A percentile compares a stretch with the other conserved stretches of the same genome.
These are phyloP conservation scores for Neoniphon sammara DNA, from an alignment of 2,797 vertebrate genomes.

Conservation along the genomic window DNA sequence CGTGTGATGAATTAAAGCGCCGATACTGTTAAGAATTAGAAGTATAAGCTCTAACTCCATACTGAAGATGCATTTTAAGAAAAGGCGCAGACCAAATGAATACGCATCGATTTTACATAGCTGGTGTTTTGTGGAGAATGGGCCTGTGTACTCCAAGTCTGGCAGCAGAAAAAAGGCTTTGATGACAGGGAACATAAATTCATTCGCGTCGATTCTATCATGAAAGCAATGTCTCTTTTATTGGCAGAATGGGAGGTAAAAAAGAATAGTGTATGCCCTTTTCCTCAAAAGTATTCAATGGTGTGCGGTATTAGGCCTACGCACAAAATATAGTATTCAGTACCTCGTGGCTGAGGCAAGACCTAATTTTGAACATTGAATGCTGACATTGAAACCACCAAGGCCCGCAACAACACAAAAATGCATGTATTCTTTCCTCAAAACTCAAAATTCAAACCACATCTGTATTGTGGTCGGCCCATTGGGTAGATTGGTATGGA, in stretches of 20 bases:
- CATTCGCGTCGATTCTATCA: too few relatives aligned
- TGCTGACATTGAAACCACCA: not conserved
- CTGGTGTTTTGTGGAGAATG: too few relatives aligned
- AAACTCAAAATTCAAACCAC: not conserved
- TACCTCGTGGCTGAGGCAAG: not conserved
- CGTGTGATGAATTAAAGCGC: too few relatives aligned
- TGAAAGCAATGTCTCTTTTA: too few relatives aligned
- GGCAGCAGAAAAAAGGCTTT: too few relatives aligned
- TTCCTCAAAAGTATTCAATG: not conserved
- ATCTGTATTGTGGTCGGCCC: constrained; percentile 21
- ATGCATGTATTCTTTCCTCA: not conserved
- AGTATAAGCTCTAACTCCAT: too few relatives aligned
- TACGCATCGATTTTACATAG: too few relatives aligned
- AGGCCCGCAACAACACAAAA: not conserved
- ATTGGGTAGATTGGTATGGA: constrained; percentile 38
- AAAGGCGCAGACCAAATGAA: too few relatives aligned
- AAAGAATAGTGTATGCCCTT: not conserved
- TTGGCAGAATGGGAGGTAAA: not conserved
- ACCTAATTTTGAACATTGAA: not conserved
- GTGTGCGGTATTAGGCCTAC: not conserved
- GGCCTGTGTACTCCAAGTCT: too few relatives aligned
- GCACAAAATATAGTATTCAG: not conserved
- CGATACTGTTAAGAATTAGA: too few relatives aligned
- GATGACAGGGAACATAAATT: too few relatives aligned
- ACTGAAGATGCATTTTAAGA: too few relatives aligned